phyloP scores from a whole-genome alignment of 2,888 invertebrate species.

The Pristionchus japonicus region DNA sequence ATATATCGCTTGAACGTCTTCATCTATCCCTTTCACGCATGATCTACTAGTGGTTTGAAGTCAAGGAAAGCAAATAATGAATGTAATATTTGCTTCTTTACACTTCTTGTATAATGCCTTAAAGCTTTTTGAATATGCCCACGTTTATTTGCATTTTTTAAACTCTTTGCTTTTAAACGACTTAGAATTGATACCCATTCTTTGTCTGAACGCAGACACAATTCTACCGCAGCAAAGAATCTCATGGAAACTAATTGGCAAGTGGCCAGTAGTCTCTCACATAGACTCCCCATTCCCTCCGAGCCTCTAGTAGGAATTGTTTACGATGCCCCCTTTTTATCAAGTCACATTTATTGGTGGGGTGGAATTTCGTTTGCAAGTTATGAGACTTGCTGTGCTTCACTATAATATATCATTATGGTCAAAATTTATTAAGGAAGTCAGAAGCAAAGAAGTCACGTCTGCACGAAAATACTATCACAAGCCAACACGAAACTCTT shows the following conservation, averaged over 20 bases:
- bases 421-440: too few relatives aligned
- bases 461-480: too few relatives aligned
- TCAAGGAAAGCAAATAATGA: too few relatives aligned
- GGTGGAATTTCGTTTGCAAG: not conserved
- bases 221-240: too few relatives aligned
- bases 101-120: too few relatives aligned
- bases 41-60: not conserved
- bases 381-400: not conserved
- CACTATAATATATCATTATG: too few relatives aligned
- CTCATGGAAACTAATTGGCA: not conserved
- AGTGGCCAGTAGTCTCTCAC: not conserved
- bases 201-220: too few relatives aligned
- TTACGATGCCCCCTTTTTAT: slow-evolving; percentile 23
- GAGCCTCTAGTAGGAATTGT: not conserved
- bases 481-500: too few relatives aligned
- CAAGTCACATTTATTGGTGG: not conserved
- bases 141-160: not conserved
- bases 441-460: too few relatives aligned
- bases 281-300: not conserved
- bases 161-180: not conserved
- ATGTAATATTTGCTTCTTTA: too few relatives aligned
- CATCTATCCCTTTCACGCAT: not conserved
- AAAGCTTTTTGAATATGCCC: not conserved
- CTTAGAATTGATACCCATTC: too few relatives aligned
- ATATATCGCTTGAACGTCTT: not conserved